Evolutionary conservation across 2,797 vertebrate species (phyloP).

Genomic region (Enteromius thamalakanensis): DNA sequence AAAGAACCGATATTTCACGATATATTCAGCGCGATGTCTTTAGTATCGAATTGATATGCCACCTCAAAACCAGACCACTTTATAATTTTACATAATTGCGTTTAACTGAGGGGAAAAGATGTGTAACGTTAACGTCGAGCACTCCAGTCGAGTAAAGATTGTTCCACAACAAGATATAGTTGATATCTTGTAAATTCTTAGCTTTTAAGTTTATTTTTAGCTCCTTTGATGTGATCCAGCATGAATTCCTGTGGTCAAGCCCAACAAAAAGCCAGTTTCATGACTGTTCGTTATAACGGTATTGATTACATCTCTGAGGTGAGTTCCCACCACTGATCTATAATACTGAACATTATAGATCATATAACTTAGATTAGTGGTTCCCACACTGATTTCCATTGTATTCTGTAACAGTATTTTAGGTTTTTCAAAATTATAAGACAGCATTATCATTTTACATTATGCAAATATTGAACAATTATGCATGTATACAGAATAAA

Average conservation of each 20-base stretch:
- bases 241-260: not conserved
- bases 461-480: not conserved
- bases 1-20: not conserved
- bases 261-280: conserved; percentile 61
- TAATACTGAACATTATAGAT: not conserved
- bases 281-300: conserved; percentile 68
- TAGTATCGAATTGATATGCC: not conserved
- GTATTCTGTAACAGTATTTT: not conserved
- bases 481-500: not conserved
- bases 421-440: not conserved
- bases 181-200: not conserved
- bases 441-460: not conserved
- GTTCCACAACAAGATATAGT: not conserved
- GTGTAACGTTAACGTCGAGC: no score
- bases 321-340: conserved; percentile 27
- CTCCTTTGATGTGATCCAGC: not conserved
- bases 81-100: not conserved
- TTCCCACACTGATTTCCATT: not conserved
- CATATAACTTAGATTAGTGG: not conserved
- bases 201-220: not conserved
- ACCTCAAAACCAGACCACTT: not conserved
- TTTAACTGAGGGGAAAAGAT: not conserved
- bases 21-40: not conserved
- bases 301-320: conserved; percentile 79
- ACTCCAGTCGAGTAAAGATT: not conserved